Percentiles rank a stretch among this genome's conserved stretches.
phyloP scores from a whole-genome alignment of 2,113 vertebrate species.

The Balaeniceps rex region DNA sequence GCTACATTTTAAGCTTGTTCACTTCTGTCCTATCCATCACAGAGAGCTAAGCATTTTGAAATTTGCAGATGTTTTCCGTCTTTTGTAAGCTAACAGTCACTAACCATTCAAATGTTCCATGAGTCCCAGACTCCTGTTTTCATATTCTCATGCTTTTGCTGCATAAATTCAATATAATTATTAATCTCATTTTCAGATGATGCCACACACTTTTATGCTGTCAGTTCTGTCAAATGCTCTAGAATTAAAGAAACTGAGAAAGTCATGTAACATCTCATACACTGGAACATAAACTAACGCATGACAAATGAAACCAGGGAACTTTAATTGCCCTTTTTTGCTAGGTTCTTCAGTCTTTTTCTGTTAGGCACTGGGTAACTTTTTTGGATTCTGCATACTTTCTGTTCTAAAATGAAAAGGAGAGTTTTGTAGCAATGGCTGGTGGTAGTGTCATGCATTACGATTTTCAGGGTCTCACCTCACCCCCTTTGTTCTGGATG shows the following conservation, averaged over 20 bases:
- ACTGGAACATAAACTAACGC: background rate
- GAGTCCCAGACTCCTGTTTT: background rate
- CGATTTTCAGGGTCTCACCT: constrained; percentile 38
- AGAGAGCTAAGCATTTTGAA: background rate
- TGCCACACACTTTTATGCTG: background rate
- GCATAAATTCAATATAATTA: background rate
- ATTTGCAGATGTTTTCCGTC: background rate
- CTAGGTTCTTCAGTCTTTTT: background rate
- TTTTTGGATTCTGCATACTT: background rate
- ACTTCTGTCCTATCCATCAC: background rate
- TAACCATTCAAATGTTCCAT: background rate
- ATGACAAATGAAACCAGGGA: background rate
- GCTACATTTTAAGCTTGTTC: background rate
- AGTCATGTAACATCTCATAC: background rate
- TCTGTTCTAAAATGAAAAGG: background rate
- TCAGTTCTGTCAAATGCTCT: constrained; percentile 1
- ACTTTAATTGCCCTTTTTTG: background rate
- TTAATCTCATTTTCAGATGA: background rate
- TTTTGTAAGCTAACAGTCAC: background rate
- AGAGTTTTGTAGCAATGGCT: background rate
- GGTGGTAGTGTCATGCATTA: background rate
- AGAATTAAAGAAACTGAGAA: background rate
- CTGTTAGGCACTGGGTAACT: background rate
- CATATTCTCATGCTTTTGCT: background rate
- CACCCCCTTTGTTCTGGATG: constrained; percentile 23